Conservation (phyloP, 2,888 invertebrate genomes). For the Meloe dianella region DNA sequence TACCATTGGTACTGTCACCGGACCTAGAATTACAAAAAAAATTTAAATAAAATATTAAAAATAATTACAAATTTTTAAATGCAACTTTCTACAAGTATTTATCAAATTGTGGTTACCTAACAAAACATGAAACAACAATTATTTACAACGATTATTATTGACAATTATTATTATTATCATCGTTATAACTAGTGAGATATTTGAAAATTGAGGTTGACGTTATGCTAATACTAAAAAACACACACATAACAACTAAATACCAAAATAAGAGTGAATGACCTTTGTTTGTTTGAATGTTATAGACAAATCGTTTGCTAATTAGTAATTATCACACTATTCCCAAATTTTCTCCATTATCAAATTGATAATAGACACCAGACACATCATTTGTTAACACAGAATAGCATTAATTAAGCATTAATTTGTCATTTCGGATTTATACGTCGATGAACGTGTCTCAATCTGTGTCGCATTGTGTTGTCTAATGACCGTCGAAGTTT, state of each 20-base stretch:
- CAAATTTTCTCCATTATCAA: background rate
- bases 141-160: slow-evolving; percentile 1
- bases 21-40: slow-evolving; percentile 67
- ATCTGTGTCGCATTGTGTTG: too few relatives aligned
- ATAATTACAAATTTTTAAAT: background rate
- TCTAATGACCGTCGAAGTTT: too few relatives aligned
- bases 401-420: too few relatives aligned
- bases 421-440: too few relatives aligned
- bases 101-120: background rate
- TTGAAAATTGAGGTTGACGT: background rate
- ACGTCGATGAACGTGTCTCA: too few relatives aligned
- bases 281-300: background rate
- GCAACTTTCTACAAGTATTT: slow-evolving; percentile 5
- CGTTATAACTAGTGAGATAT: background rate
- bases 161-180: slow-evolving; percentile 3
- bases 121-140: background rate
- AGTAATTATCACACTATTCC: background rate
- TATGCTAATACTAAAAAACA: background rate
- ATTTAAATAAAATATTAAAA: background rate
- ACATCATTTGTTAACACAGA: too few relatives aligned
- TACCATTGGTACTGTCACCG: slow-evolving; percentile 86
- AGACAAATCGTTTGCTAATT: background rate
- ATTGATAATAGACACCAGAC: background rate
- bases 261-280: background rate
- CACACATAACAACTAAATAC: too few relatives aligned